phyloP scores from a whole-genome alignment of 2,113 vertebrate genomes.

The Nibea coibor region DNA sequence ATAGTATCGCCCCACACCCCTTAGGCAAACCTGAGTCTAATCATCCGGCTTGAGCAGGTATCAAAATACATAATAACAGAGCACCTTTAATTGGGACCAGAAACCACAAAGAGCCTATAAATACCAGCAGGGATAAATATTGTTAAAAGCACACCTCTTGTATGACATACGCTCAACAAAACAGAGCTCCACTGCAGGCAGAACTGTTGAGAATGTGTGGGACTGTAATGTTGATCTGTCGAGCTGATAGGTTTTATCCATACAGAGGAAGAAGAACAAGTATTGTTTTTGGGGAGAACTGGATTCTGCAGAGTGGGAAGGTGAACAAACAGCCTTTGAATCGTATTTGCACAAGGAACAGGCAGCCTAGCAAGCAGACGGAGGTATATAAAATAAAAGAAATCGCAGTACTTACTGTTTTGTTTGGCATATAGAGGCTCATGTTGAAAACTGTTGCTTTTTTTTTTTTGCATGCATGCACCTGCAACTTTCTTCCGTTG shows the following conservation, averaged over 20 bases:
- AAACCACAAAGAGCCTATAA: conserved; percentile 41
- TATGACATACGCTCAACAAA: conserved; percentile 41
- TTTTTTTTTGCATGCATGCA: conserved; percentile 48
- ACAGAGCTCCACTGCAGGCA: conserved; percentile 10
- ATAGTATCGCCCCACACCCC: conserved; percentile 37
- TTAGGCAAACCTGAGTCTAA: conserved; percentile 41
- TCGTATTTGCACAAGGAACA: not conserved
- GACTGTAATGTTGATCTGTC: conserved; percentile 16
- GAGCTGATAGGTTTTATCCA: conserved; percentile 7
- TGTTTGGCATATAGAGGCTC: not conserved
- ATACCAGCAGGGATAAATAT: conserved; percentile 47
- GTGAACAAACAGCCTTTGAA: conserved; percentile 10
- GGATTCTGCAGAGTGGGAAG: not conserved
- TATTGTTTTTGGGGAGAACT: conserved; percentile 11
- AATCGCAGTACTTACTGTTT: conserved; percentile 58
- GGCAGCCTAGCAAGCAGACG: not conserved
- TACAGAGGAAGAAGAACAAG: not conserved
- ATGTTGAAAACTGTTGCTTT: conserved; percentile 12
- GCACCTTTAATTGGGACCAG: conserved; percentile 61
- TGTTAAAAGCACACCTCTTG: conserved; percentile 36
- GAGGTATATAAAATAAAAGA: not conserved
- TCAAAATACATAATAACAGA: conserved; percentile 69
- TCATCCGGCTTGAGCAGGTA: conserved; percentile 50
- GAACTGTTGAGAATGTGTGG: conserved; percentile 10
- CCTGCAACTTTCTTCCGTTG: conserved; percentile 53